Conservation (phyloP, 2,888 invertebrate species). For the Cantharis flavilabris region DNA sequence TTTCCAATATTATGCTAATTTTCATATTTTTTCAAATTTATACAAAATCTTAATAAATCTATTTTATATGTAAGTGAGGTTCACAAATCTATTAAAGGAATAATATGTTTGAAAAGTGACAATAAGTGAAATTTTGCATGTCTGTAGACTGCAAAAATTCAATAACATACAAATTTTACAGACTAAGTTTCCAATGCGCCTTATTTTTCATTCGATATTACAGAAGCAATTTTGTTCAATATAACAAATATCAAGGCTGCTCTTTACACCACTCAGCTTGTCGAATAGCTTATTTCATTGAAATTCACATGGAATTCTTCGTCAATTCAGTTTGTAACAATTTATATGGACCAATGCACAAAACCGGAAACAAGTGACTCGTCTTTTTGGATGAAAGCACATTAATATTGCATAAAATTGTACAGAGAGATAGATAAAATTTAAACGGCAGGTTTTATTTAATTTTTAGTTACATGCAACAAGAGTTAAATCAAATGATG, state of each 20-base stretch:
- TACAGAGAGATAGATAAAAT: slow-evolving; percentile 6
- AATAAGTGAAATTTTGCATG: not conserved
- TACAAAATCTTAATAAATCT: not conserved
- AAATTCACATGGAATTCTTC: slow-evolving; percentile 19
- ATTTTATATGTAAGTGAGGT: not conserved
- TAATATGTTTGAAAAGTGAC: not conserved
- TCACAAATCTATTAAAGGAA: not conserved
- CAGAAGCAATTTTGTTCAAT: slow-evolving; percentile 21
- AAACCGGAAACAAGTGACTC: not conserved
- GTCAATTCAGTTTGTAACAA: slow-evolving; percentile 20
- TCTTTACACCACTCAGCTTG: slow-evolving; percentile 19
- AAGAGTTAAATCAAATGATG: slow-evolving; percentile 14
- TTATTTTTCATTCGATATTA: slow-evolving; percentile 19
- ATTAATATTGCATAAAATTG: not conserved
- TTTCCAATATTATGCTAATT: not conserved
- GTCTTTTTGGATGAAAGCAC: not conserved
- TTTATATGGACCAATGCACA: slow-evolving; percentile 6
- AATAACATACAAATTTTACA: slow-evolving; percentile 20
- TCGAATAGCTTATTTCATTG: slow-evolving; percentile 24
- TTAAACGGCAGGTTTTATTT: slow-evolving; percentile 16
- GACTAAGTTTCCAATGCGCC: slow-evolving; percentile 6
- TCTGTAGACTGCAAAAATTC: slow-evolving; percentile 7
- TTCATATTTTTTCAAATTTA: not conserved
- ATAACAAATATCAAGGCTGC: slow-evolving; percentile 21
- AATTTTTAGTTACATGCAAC: slow-evolving; percentile 14